phyloP scores from a whole-genome alignment of 2,888 invertebrate genomes.

The Cerastis rubricosa region DNA sequence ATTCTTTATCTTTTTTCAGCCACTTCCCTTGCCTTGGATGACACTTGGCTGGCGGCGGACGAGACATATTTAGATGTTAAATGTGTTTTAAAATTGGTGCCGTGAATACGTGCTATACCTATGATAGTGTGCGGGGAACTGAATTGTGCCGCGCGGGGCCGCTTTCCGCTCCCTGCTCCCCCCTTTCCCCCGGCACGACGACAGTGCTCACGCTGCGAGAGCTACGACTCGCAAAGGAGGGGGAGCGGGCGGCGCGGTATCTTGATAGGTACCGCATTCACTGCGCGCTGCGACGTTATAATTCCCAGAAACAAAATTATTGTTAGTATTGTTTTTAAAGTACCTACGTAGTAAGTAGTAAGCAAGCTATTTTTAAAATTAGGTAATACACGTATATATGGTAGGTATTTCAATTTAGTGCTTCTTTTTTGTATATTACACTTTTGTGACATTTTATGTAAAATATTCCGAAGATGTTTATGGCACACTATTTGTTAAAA shows the following conservation, averaged over 20 bases:
- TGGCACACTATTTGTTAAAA: not conserved
- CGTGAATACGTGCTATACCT: constrained; percentile 16
- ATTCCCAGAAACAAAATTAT: not conserved
- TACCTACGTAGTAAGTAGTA: not conserved
- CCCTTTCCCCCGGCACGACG: not conserved
- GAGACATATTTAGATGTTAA: not conserved
- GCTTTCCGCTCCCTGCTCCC: constrained; percentile 1
- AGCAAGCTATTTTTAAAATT: not conserved
- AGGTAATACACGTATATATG: not conserved
- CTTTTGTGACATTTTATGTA: not conserved
- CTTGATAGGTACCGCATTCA: constrained; percentile 15
- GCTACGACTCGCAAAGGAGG: constrained; percentile 2
- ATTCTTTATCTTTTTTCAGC: not conserved
- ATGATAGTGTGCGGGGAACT: constrained; percentile 26
- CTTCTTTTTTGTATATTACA: not conserved
- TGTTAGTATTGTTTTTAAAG: not conserved
- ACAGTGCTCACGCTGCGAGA: too few species aligned
- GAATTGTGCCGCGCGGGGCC: constrained; percentile 22
- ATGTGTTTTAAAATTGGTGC: not conserved
- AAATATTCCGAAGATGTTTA: not conserved
- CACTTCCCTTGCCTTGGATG: not conserved
- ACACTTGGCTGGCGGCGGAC: not conserved
- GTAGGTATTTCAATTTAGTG: not conserved
- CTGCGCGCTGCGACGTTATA: not conserved
- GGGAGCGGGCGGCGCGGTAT: not conserved